Base-by-base conservation (phyloP, 2,888 invertebrate genomes). In the Lagria hirta region DNA sequence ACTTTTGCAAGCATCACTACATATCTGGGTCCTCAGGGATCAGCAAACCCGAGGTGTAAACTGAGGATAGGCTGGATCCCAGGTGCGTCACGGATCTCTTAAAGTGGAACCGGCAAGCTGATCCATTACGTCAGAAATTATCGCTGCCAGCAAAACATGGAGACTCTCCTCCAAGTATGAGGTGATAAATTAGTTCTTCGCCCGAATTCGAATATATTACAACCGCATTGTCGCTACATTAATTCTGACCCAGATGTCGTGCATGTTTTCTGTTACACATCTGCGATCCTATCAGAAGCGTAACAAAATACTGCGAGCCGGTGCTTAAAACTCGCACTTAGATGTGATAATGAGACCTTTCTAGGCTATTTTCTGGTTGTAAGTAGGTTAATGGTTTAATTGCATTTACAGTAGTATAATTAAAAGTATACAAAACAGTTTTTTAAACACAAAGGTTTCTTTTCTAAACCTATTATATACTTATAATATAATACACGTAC, bases 171-270 rank as follows among this genome's bases (percentile, higher is more conserved):
- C 21, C 18, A 18, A 38, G 32, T 20, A 48, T 33, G 20, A 27
- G 35, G 62, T 57, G 59, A 62, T 62, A 62, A 61, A 62, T 62
- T 61, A 51, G 57, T 52, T 49, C 54, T 55, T 54, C 51, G 48
- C 49, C 49, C 46, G 54, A 54, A 60, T 61, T 54, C 52, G 62
- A 62, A 62, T 62, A 61, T 61, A 63, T 61, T 61, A 61, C 59
- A 49, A 51, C 56, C 54, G 58, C 56, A 58, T 60, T 61, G 62
- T 61, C 59, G 62, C 58, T 60, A 60, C 61, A 61, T 62, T 63
- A 61, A 63, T 63, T 59, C 51, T 54, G 48, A 50, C 55, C 55
- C 57, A 55, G 52, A 56, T 54, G 57, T 58, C 52, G 54, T 36
- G 40, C 48, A 46, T 53, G 56, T 51, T 56, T 56, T 54, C 52